A percentile compares a stretch with the other conserved stretches of the same genome.
Evolutionary conservation across 2,888 invertebrate genomes (phyloP).

Genomic region (Drosophila sordidapex): DNA sequence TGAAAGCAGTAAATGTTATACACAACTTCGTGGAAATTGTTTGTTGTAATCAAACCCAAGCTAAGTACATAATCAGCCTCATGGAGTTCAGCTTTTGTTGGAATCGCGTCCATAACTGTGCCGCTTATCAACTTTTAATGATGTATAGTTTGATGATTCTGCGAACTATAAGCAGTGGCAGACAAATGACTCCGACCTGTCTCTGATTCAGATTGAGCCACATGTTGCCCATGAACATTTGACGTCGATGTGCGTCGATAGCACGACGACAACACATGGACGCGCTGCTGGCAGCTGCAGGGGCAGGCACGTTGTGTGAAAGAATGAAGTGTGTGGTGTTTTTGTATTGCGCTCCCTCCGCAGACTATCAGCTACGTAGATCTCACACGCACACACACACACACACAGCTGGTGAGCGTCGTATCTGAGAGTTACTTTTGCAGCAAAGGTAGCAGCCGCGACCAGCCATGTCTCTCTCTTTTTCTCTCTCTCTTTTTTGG

Average conservation of each 20-base stretch:
- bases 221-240: conserved; percentile 40
- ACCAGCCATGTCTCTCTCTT: conserved; percentile 4
- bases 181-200: conserved; percentile 17
- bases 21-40: background rate
- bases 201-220: conserved; percentile 36
- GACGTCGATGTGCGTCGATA: conserved; percentile 16
- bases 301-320: conserved; percentile 1
- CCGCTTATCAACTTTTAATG: conserved; percentile 20
- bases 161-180: conserved; percentile 23
- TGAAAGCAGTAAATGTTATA: background rate
- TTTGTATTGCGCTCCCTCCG: conserved; percentile 10
- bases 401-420: conserved; percentile 1
- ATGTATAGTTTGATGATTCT: conserved; percentile 20
- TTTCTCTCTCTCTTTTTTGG: background rate
- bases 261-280: conserved; percentile 3
- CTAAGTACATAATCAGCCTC: background rate
- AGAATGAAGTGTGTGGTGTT: conserved; percentile 19
- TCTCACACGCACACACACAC: conserved; percentile 25
- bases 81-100: background rate
- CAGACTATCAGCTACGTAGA: conserved; percentile 35
- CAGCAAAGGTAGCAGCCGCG: conserved; percentile 42
- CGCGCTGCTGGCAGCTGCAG: background rate
- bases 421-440: conserved; percentile 37
- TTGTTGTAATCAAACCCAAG: background rate
- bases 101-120: background rate